These are phyloP conservation scores for Orycteropus afer DNA, from an alignment of 2,113 vertebrate species.

Conservation along the genomic window DNA sequence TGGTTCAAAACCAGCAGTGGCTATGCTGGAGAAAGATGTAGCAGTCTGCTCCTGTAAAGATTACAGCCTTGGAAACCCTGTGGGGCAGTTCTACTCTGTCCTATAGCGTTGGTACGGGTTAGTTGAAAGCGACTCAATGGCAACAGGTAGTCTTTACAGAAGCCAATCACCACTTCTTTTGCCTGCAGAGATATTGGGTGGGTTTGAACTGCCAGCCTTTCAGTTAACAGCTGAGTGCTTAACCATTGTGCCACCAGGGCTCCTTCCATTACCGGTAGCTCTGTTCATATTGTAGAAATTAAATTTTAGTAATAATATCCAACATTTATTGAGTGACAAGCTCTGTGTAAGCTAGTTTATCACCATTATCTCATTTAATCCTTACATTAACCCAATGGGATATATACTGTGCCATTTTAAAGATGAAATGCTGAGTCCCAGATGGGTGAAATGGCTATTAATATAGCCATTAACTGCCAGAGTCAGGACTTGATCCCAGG, in stretches of 20 bases:
- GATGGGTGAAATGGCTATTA: background rate
- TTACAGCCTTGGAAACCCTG: background rate
- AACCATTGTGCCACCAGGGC: background rate
- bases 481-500: background rate
- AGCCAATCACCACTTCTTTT: background rate
- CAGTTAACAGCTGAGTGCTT: background rate
- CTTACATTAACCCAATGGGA: conserved; percentile 5
- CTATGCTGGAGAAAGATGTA: background rate
- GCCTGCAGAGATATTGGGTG: background rate
- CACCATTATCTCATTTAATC: conserved; percentile 22
- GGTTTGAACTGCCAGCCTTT: too few relatives aligned
- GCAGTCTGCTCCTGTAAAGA: background rate
- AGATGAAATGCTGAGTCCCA: background rate
- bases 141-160: background rate
- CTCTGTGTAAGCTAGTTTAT: conserved; percentile 30
- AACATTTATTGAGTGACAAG: background rate
- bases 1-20: background rate
- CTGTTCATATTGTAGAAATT: background rate
- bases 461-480: background rate
- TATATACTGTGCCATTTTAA: background rate
- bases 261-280: background rate
- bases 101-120: background rate
- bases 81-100: background rate
- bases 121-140: background rate
- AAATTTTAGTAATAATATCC: conserved; percentile 25